Conservation (phyloP, 2,113 vertebrate genomes). For the Xyliphius kryptos region DNA sequence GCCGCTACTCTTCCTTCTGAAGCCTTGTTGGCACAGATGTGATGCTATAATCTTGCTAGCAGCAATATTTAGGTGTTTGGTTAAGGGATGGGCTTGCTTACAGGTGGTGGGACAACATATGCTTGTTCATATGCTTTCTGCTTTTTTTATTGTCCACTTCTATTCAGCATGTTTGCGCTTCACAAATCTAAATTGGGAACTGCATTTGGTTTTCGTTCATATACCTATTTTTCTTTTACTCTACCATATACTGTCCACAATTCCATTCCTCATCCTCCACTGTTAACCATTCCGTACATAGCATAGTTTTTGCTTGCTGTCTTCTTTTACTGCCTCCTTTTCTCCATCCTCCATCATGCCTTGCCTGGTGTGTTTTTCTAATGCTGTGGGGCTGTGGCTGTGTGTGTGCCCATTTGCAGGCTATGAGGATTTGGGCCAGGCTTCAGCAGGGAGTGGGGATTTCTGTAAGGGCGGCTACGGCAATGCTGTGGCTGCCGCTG, state of each 20-base stretch:
- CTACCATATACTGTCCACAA: no score
- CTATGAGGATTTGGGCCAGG: slow-evolving; percentile 81
- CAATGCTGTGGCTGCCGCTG: slow-evolving; percentile 63
- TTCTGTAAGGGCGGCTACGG: slow-evolving; percentile 80
- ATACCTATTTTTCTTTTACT: no score
- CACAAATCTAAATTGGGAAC: neutral
- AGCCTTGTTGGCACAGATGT: no score
- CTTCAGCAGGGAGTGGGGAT: slow-evolving; percentile 75
- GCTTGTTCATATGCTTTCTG: slow-evolving; percentile 44
- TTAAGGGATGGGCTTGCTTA: slow-evolving; percentile 30
- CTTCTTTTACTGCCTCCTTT: slow-evolving; percentile 3
- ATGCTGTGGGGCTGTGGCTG: slow-evolving; percentile 73
- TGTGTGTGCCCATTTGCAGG: slow-evolving; percentile 70
- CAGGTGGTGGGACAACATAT: slow-evolving; percentile 33
- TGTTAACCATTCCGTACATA: no score
- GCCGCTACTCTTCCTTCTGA: no score
- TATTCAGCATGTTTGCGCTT: neutral
- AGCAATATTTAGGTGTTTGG: no score
- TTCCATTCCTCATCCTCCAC: no score
- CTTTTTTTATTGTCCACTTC: neutral
- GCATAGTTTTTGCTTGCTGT: no score
- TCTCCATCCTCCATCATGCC: slow-evolving; percentile 41
- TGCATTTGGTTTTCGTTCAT: no score
- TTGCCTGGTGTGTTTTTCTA: slow-evolving; percentile 69
- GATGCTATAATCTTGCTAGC: no score